Evolutionary conservation across 2,797 vertebrate species (phyloP).

Genomic region (Sebastes matsubarae): DNA sequence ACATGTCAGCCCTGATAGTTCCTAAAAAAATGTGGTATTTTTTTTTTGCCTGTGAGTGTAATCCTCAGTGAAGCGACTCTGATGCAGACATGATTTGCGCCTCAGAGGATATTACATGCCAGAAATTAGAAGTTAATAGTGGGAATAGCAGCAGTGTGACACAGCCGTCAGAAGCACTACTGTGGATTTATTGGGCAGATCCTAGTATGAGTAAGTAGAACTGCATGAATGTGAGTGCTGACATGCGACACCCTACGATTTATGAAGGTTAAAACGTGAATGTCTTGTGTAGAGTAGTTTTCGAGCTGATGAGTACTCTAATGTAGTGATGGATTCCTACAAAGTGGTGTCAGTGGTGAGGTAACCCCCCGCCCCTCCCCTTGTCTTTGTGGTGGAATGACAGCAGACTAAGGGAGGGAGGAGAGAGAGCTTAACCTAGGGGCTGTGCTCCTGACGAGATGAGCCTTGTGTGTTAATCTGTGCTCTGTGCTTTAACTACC

Average conservation of each 20-base stretch:
- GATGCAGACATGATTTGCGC: conserved; percentile 22
- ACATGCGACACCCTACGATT: neutral
- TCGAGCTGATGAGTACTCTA: neutral
- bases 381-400: conserved; percentile 20
- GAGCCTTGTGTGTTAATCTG: conserved; percentile 75
- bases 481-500: conserved; percentile 62
- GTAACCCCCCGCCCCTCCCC: neutral
- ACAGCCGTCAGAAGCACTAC: neutral
- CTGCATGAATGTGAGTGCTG: neutral
- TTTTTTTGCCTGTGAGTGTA: neutral
- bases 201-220: neutral
- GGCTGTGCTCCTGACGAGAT: conserved; percentile 64
- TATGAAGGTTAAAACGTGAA: neutral
- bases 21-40: neutral
- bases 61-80: conserved; percentile 20
- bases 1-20: neutral
- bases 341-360: neutral
- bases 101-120: conserved; percentile 1
- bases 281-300: neutral
- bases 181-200: neutral
- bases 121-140: neutral
- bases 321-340: neutral
- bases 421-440: conserved; percentile 56
- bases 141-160: neutral
- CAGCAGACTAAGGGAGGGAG: conserved; percentile 8